Conservation (phyloP, 2,797 vertebrate species). For the Cyprinella venusta region DNA sequence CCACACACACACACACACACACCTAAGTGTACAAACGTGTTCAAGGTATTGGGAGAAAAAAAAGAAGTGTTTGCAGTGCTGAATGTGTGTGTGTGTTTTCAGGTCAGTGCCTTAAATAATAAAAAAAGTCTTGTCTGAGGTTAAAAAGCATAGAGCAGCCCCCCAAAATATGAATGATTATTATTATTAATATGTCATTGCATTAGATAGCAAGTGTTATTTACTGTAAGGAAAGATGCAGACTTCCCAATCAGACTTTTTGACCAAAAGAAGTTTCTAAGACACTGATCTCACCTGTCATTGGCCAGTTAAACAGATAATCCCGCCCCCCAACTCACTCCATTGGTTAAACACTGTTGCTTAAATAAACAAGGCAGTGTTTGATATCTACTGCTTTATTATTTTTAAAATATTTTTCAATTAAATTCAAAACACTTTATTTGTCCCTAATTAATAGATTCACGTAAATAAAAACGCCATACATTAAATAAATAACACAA, state of each 20-base stretch:
- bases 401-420: background rate
- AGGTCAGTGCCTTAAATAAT: background rate
- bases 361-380: background rate
- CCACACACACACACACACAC: conserved; percentile 18
- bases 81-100: background rate
- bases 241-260: background rate
- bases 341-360: background rate
- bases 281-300: background rate
- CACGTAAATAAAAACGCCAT: too few species aligned
- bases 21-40: background rate
- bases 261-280: background rate
- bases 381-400: too few species aligned
- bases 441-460: too few species aligned
- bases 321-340: background rate
- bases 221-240: background rate
- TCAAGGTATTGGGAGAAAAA: background rate
- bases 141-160: background rate
- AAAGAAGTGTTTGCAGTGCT: background rate
- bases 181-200: background rate
- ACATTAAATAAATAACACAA: too few species aligned
- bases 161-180: too few species aligned
- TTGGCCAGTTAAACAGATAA: background rate
- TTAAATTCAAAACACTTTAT: too few species aligned
- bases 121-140: background rate
- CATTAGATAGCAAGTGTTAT: background rate